A percentile compares a stretch with the other conserved stretches of the same genome.
phyloP scores from a whole-genome alignment of 2,888 invertebrate species.

The Andrena haemorrhoa region DNA sequence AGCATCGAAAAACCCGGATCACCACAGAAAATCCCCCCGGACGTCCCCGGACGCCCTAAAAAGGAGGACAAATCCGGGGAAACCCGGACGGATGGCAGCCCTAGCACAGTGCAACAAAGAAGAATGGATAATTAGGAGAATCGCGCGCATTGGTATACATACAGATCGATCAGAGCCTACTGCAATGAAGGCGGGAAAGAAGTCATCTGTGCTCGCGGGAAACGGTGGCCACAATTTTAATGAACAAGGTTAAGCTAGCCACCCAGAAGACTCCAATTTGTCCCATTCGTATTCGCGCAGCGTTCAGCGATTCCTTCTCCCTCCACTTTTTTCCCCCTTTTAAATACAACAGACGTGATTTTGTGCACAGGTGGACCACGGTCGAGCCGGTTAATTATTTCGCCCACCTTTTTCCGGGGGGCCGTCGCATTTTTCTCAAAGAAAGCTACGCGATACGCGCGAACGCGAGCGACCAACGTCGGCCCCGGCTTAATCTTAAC shows the following conservation, averaged over 20 bases:
- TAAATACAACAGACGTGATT: slow-evolving; percentile 51
- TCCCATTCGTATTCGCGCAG: not conserved
- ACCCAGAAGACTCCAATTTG: slow-evolving; percentile 6
- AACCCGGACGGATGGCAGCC: no score
- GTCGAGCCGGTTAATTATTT: slow-evolving; percentile 65
- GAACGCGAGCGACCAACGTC: slow-evolving; percentile 55
- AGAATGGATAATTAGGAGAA: not conserved
- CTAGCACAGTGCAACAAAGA: not conserved
- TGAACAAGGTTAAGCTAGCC: not conserved
- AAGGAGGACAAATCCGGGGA: no score
- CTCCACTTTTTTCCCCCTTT: not conserved
- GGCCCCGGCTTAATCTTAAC: slow-evolving; percentile 67
- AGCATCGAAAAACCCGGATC: no score
- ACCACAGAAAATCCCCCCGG: no score
- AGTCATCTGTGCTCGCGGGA: not conserved
- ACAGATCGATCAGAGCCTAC: not conserved
- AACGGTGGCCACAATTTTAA: not conserved
- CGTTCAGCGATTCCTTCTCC: not conserved
- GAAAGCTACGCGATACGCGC: slow-evolving; percentile 48
- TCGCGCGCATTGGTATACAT: slow-evolving; percentile 52
- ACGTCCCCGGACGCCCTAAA: no score
- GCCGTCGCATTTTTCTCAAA: slow-evolving; percentile 55
- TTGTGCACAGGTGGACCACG: slow-evolving; percentile 66
- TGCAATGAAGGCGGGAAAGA: not conserved
- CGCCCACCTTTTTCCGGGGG: slow-evolving; percentile 52